phyloP scores from a whole-genome alignment of 2,113 vertebrate genomes.

The Hepsetus odoe region DNA sequence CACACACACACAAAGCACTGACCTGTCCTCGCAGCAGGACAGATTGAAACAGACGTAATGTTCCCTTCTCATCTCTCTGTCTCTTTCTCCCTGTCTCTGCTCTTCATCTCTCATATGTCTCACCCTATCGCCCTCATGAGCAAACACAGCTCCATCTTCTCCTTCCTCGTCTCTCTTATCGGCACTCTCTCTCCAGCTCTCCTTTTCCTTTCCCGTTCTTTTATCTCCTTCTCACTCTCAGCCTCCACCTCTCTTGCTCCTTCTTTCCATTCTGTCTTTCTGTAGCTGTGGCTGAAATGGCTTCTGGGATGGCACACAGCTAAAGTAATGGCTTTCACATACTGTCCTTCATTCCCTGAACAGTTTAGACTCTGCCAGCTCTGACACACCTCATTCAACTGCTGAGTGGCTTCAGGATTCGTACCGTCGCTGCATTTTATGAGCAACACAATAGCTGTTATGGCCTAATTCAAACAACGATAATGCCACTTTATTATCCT shows the following conservation, averaged over 20 bases:
- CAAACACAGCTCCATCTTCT: background rate
- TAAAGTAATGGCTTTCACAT: background rate
- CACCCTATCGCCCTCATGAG: background rate
- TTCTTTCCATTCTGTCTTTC: conserved; percentile 5
- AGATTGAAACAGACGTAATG: background rate
- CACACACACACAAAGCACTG: background rate
- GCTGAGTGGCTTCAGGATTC: background rate
- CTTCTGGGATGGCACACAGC: background rate
- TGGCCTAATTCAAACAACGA: no score
- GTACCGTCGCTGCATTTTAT: background rate
- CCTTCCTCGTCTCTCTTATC: background rate
- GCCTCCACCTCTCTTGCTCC: background rate
- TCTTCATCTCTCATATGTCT: background rate
- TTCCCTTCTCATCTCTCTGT: background rate
- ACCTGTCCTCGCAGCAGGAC: background rate
- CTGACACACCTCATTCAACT: background rate
- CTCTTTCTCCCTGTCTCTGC: background rate
- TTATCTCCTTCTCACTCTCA: background rate
- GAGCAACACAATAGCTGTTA: no score
- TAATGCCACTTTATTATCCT: no score
- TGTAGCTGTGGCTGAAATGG: no score
- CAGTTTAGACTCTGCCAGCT: background rate
- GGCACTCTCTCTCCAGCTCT: background rate
- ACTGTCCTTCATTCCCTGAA: background rate
- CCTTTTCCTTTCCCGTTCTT: background rate